These are phyloP conservation scores for Amaurobius ferox DNA, from an alignment of 2,888 invertebrate genomes.

Conservation along the genomic window DNA sequence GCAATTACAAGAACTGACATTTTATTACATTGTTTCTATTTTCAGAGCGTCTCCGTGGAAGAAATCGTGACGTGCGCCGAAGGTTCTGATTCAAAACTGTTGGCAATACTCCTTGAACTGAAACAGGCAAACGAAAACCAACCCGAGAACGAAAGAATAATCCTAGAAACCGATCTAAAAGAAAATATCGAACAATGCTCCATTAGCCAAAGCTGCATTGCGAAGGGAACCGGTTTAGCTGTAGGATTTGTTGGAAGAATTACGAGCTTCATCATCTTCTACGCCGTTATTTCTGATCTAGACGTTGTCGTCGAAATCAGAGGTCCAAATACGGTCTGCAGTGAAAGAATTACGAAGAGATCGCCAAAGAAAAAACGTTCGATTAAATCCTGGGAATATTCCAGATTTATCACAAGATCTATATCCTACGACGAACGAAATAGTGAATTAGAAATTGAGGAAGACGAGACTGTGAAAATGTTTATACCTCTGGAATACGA, in stretches of 20 bases:
- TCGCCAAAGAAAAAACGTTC: conserved; percentile 63
- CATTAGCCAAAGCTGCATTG: conserved; percentile 73
- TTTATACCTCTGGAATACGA: conserved; percentile 74
- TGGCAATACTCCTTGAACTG: conserved; percentile 76
- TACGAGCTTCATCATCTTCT: conserved; percentile 76
- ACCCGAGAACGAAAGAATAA: conserved; percentile 76
- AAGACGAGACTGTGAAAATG: background rate
- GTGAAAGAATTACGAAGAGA: conserved; percentile 70
- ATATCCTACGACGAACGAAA: background rate
- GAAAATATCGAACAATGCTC: background rate
- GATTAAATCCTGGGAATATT: background rate
- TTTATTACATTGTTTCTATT: conserved; percentile 26
- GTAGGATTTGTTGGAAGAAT: conserved; percentile 76
- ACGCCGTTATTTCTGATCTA: conserved; percentile 65
- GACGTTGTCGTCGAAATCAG: conserved; percentile 75
- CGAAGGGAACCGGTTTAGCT: conserved; percentile 76
- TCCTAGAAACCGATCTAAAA: conserved; percentile 74
- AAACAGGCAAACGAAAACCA: conserved; percentile 74
- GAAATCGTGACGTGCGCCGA: conserved; percentile 77
- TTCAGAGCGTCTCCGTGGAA: conserved; percentile 75
- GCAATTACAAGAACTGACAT: no score
- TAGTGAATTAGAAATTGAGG: background rate
- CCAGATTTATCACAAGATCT: conserved; percentile 19
- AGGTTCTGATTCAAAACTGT: conserved; percentile 75
- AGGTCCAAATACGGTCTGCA: conserved; percentile 76